phyloP scores from a whole-genome alignment of 2,888 invertebrate genomes.

The Pterostichus madidus region DNA sequence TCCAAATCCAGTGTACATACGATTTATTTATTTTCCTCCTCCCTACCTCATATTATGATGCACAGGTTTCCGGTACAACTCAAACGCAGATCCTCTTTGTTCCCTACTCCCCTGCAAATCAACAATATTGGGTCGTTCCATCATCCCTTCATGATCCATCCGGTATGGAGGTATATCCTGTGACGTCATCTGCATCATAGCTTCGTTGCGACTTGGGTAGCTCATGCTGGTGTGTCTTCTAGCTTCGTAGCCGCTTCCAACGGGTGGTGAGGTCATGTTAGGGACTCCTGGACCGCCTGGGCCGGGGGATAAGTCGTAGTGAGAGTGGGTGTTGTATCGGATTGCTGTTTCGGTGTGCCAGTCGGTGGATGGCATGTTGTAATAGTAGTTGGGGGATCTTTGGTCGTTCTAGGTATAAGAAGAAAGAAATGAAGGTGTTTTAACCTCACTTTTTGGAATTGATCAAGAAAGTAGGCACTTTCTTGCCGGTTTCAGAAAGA shows the following conservation, averaged over 20 bases:
- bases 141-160: constrained; percentile 70
- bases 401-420: constrained; percentile 68
- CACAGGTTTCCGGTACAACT: constrained; percentile 94
- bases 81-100: constrained; percentile 96
- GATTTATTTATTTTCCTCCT: not conserved
- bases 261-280: not conserved
- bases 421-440: not conserved
- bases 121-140: constrained; percentile 74
- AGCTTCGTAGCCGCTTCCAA: constrained; percentile 71
- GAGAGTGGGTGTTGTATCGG: constrained; percentile 73
- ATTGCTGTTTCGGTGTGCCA: constrained; percentile 73
- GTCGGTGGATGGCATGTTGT: constrained; percentile 68
- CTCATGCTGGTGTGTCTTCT: constrained; percentile 76
- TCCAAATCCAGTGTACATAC: constrained; percentile 60
- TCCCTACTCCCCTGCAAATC: constrained; percentile 92
- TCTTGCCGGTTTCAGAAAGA: too few species aligned
- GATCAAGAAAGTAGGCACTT: too few species aligned
- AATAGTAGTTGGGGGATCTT: constrained; percentile 68
- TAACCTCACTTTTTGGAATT: too few species aligned
- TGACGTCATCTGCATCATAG: constrained; percentile 61
- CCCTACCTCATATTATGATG: constrained; percentile 90
- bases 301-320: constrained; percentile 75
- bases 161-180: constrained; percentile 58
- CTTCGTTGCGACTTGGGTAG: constrained; percentile 72
- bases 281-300: not conserved